Base-by-base conservation (phyloP, 2,888 invertebrate species). In the Amphipoea lucens region DNA sequence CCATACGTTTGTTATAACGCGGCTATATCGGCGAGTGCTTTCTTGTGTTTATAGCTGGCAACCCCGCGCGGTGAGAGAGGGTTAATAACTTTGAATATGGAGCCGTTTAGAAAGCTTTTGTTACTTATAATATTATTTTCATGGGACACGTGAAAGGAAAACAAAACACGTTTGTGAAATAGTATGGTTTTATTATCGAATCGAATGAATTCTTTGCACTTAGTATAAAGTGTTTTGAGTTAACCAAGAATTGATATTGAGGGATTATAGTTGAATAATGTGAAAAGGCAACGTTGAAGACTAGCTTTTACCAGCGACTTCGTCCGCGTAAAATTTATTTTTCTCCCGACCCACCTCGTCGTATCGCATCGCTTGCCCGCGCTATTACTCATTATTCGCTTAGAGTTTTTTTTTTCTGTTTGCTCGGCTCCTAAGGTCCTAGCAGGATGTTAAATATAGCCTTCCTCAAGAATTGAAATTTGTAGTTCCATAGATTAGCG, bases 1-100 rank as follows among this genome's bases (percentile, higher is more conserved):
- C 51, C 77, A 57, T 77, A 80, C 66, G 68, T 75, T 68, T 77
- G 66, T 82, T 63, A 78, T 84, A 88, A 87, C 73, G 78, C 29
- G 85, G 83, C 78, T 78, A 83, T 86, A 87, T 80, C 67, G 62
- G 81, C 83, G 87, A 92, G 91, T 92, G 91, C 87, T 91, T 92
- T 91, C 90, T 85, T 86, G 88, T 91, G 91, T 91, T 90, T 87
- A 87, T 86, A 66, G 87, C 86, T 70, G 65, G 78, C 73, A 65
- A 42, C 79, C 81, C 75, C 73, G 74, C 45, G 74, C 60, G 68
- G 20, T 54, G 67, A 63, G 42, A 57, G 84, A 86, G 78, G 79
- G 79, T 87, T 87, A 82, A 87, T 88, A 89, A 89, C 87, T 89
- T 86, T 83, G 75, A 82, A 89, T 83, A 83, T 82, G 63, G 80